Evolutionary conservation across 2,797 vertebrate genomes (phyloP), one percentile per base, ranked within the genome.

Genomic region (Pelochelys cantorii): DNA sequence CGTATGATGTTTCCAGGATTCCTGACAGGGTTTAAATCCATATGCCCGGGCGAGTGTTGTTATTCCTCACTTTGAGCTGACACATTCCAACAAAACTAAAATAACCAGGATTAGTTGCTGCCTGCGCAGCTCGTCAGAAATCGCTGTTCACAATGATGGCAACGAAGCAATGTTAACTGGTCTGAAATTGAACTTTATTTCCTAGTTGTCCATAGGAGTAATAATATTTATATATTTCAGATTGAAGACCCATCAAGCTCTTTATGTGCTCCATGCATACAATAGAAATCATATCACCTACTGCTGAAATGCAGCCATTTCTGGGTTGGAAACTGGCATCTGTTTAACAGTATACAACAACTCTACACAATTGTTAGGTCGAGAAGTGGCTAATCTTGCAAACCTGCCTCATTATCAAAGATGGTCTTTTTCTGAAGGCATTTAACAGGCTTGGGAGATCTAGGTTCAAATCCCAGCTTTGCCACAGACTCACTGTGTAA

Each of bases 1-100:
- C 5, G n/a, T 25, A 81, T 81, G 80, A 79, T 91, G 84, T 90
- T 91, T 85, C 80, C 37, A 37, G 87, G 55, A 25, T 85, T 93
- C 59, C 48, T 65, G 0, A 88, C 54, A 65, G 86, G 48, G 59
- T 75, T 29, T 23, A 31, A 78, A 83, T 42, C 53, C 5, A 29
- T 0, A 0, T 17, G 79, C 14, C 6, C 31, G 29, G 20, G 5
- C 88, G 79, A 60, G 84, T 82, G 25, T 31, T 90, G 12, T 31
- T 92, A 62, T n/a, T 93, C 59, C 53, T 80, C 18, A 0, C 68
- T 90, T 87, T 74, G 79, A 71, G 62, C 81, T 83, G 48, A 31
- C 75, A 8, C 25, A 2, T 25, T 22, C 27, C 83, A 80, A 6
- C 34, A 75, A 79, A 89, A 34, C 22, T n/a, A 83, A 86, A 37